A percentile compares a stretch with the other conserved stretches of the same genome.
Conservation (phyloP, 2,888 invertebrate species). For the Agyllia agylla region DNA sequence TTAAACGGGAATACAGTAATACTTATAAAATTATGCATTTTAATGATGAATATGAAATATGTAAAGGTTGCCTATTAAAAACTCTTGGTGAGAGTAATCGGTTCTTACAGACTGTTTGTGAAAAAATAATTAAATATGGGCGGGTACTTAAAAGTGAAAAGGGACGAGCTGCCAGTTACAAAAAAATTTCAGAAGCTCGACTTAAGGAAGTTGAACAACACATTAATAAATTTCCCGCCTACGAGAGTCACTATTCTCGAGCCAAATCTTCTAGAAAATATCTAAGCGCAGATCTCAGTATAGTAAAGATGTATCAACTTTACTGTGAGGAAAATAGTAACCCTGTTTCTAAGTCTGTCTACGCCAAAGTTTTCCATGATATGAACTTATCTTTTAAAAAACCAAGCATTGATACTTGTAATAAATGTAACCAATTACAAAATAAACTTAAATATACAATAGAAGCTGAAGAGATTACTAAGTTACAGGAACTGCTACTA, state of each 20-base stretch:
- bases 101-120: not conserved
- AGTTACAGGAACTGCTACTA: not conserved
- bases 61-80: not conserved
- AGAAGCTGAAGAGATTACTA: not conserved
- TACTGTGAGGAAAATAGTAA: not conserved
- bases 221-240: not conserved
- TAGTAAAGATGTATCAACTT: not conserved
- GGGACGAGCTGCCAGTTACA: not conserved
- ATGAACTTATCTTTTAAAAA: slow-evolving; percentile 49
- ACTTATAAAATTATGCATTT: not conserved
- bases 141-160: not conserved
- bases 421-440: slow-evolving; percentile 41
- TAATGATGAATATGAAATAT: not conserved
- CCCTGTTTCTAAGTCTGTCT: not conserved
- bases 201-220: not conserved
- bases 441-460: slow-evolving; percentile 25
- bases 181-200: not conserved
- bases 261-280: not conserved
- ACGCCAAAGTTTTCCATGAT: slow-evolving; percentile 24
- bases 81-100: not conserved
- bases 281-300: not conserved
- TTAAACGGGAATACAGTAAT: not conserved
- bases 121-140: not conserved
- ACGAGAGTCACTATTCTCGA: not conserved
- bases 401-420: slow-evolving; percentile 45